Evolutionary conservation across 2,888 invertebrate genomes (phyloP), one percentile per base, ranked within the genome.

Genomic region (Xestia ashworthii): DNA sequence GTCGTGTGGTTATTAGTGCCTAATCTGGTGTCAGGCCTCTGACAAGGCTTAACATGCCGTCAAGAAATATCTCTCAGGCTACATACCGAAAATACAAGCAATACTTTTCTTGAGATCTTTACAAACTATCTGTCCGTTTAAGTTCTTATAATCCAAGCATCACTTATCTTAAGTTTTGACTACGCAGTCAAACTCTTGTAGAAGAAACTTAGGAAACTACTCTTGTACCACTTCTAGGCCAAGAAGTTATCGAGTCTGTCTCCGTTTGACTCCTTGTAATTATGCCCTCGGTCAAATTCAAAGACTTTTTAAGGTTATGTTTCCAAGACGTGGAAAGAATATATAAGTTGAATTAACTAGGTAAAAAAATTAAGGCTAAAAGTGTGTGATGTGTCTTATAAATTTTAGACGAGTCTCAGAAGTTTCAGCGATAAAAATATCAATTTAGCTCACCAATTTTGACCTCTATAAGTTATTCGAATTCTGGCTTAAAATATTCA

Each of bases 391-490:
- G 46, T 38, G 11, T 44, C 32, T 73, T 55, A 72, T 72, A 72
- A 74, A 84, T 73, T 72, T 66, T 22, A 62, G 22, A 11, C 48
- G 25, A 74, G 60, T 67, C 44, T 71, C 25, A 32, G 14, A 81
- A 81, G 48, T 84, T 78, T 71, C 16, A 60, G 53, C 58, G 19
- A 74, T 78, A 72, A 81, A 74, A 75, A 71, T 68, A 62, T 65
- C 16, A 72, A 74, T 72, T 64, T 46, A n/a, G 25, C 19, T 53
- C 44, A 68, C 14, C 48, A 38, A 46, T 58, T 74, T 70, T 62
- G n/a, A 78, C 67, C 53, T 70, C 32, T 64, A 53, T n/a, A 16
- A 46, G 12, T 38, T 16, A 32, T 48, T 71, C 14, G 0, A 44
- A 60, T 48, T 32, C 12, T 25, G 22, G 16, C 8, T 38, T 16